phyloP scores from a whole-genome alignment of 1,140 invertebrate genomes.

The Conopomorpha cramerella region DNA sequence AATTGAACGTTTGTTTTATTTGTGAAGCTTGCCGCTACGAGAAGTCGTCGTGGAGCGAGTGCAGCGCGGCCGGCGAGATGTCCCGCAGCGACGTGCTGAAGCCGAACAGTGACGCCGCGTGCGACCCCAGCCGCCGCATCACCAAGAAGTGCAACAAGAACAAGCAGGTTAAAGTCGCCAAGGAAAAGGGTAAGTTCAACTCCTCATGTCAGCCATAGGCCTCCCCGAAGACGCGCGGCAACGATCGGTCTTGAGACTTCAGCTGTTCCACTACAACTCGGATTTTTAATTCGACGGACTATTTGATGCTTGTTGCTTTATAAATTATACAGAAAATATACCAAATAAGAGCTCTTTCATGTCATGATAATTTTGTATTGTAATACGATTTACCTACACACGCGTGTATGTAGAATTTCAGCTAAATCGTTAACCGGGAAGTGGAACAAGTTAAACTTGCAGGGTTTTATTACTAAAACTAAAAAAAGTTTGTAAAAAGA shows the following conservation, averaged over 20 bases:
- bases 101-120: conserved; percentile 73
- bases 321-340: background rate
- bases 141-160: conserved; percentile 79
- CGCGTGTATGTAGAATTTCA: no score
- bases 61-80: conserved; percentile 70
- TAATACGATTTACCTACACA: no score
- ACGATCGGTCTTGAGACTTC: no score
- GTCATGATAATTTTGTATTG: no score
- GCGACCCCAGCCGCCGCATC: conserved; percentile 71
- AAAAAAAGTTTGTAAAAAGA: no score
- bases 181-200: conserved; percentile 48
- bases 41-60: conserved; percentile 75
- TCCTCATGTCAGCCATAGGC: conserved; percentile 1
- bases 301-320: background rate
- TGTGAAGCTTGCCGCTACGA: conserved; percentile 75
- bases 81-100: conserved; percentile 73
- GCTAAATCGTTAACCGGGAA: no score
- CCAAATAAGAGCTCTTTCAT: no score
- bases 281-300: no score
- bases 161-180: conserved; percentile 63
- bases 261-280: no score
- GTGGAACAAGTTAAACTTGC: no score
- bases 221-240: no score
- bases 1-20: background rate
- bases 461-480: no score